Conservation (phyloP, 2,797 vertebrate species). For the Garrulus glandarius region DNA sequence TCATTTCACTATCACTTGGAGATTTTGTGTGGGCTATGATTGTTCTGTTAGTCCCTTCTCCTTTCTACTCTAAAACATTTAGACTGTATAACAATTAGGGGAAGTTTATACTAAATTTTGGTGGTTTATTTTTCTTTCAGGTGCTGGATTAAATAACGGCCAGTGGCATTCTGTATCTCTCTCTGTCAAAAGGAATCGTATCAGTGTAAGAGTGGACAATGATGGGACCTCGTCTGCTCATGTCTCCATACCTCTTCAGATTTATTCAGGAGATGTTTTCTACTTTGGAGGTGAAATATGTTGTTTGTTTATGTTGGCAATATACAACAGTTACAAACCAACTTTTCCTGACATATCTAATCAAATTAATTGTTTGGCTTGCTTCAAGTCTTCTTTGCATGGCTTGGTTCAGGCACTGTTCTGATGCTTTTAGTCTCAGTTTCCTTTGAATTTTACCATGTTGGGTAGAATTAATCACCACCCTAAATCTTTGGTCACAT, state of each 20-base stretch:
- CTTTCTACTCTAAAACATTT: neutral
- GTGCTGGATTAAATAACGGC: constrained; percentile 83
- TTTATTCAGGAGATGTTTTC: constrained; percentile 71
- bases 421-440: neutral
- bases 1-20: neutral
- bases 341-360: neutral
- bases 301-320: neutral
- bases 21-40: neutral
- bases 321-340: neutral
- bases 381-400: neutral
- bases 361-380: neutral
- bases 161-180: constrained; percentile 89
- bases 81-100: neutral
- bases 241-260: constrained; percentile 67
- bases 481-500: neutral
- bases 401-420: neutral
- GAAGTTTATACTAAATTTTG: neutral
- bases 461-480: neutral
- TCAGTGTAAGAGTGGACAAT: constrained; percentile 80
- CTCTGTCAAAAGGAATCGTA: constrained; percentile 75
- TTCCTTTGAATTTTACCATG: neutral
- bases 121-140: constrained; percentile 65
- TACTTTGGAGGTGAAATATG: constrained; percentile 85
- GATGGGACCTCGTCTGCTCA: constrained; percentile 68
- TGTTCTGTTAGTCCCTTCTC: neutral